phyloP scores from a whole-genome alignment of 2,888 invertebrate genomes.

The Mythimna vitellina region DNA sequence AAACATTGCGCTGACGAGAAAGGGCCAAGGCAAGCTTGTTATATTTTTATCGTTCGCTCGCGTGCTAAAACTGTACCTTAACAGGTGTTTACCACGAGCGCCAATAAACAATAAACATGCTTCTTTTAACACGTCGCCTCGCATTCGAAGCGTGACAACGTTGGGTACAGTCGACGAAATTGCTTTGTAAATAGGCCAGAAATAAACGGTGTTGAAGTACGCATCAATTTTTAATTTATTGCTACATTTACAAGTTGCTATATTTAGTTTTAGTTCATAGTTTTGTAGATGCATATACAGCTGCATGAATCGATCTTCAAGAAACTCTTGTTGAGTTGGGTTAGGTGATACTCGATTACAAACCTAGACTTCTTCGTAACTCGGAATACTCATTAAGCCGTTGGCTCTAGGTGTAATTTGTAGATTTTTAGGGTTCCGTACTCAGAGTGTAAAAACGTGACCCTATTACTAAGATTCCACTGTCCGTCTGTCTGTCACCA shows the following conservation, averaged over 20 bases:
- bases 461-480: too few relatives aligned
- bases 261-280: neutral
- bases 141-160: constrained; percentile 46
- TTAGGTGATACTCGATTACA: too few relatives aligned
- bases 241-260: too few relatives aligned
- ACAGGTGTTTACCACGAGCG: constrained; percentile 50
- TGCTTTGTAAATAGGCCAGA: neutral
- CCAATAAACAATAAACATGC: constrained; percentile 62
- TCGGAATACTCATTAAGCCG: too few relatives aligned
- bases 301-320: too few relatives aligned
- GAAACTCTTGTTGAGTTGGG: too few relatives aligned
- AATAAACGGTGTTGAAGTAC: neutral
- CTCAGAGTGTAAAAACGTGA: too few relatives aligned
- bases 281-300: neutral
- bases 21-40: neutral
- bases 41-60: constrained; percentile 39
- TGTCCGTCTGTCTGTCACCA: too few relatives aligned
- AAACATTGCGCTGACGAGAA: neutral
- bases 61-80: constrained; percentile 39
- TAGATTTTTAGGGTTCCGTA: too few relatives aligned
- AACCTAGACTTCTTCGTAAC: too few relatives aligned
- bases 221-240: neutral
- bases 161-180: constrained; percentile 14
- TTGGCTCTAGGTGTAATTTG: too few relatives aligned
- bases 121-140: constrained; percentile 62